These are phyloP conservation scores for Trachelus iudaicus DNA, from an alignment of 2,888 invertebrate genomes.

Conservation along the genomic window DNA sequence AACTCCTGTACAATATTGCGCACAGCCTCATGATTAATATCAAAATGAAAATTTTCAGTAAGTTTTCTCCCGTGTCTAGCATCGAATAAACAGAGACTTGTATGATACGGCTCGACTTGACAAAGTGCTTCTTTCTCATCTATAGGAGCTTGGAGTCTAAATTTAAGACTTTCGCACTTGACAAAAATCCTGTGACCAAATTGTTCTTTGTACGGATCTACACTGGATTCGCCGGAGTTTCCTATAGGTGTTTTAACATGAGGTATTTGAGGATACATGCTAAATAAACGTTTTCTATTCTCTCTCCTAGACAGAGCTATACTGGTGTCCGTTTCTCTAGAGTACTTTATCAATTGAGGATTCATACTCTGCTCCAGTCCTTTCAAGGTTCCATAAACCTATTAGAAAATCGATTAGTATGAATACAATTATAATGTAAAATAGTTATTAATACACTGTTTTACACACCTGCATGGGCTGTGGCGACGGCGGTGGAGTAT, in stretches of 20 bases:
- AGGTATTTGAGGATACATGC: slow-evolving; percentile 73
- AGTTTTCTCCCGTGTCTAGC: slow-evolving; percentile 87
- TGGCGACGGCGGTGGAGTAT: slow-evolving; percentile 72
- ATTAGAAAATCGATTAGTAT: neutral
- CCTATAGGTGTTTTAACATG: slow-evolving; percentile 51
- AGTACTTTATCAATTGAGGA: slow-evolving; percentile 89
- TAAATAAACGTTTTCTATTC: slow-evolving; percentile 82
- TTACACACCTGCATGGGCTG: slow-evolving; percentile 67
- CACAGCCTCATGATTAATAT: slow-evolving; percentile 83
- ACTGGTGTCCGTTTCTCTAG: slow-evolving; percentile 89
- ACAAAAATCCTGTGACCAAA: slow-evolving; percentile 88
- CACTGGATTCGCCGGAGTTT: slow-evolving; percentile 67
- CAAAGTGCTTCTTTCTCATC: slow-evolving; percentile 81
- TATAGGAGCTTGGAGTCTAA: slow-evolving; percentile 84
- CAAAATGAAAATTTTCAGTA: slow-evolving; percentile 93
- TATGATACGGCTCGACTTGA: slow-evolving; percentile 94
- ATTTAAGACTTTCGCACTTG: slow-evolving; percentile 84
- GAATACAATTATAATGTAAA: neutral
- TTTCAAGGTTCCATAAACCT: slow-evolving; percentile 83
- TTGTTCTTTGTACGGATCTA: slow-evolving; percentile 86
- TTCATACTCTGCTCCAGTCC: slow-evolving; percentile 93
- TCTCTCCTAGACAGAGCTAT: slow-evolving; percentile 85
- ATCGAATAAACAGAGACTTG: slow-evolving; percentile 90
- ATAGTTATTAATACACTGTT: neutral
- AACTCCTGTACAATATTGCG: slow-evolving; percentile 70